Conservation (phyloP, 2,113 vertebrate species). For the Nannospalax galili region DNA sequence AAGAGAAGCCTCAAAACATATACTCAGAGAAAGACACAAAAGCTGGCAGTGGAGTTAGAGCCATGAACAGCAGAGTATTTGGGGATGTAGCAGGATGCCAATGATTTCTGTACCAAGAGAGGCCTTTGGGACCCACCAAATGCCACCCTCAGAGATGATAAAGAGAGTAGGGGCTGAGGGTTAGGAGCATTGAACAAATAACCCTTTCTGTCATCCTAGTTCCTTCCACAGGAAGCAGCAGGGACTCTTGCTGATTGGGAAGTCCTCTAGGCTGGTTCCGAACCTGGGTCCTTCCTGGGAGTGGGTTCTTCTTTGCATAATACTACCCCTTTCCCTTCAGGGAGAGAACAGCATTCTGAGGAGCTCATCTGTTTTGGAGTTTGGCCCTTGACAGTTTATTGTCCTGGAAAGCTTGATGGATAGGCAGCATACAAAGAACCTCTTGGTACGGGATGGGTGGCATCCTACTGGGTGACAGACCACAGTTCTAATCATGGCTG, state of each 20-base stretch:
- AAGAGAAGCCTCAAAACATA: background rate
- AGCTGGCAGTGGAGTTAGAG: background rate
- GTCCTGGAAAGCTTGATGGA: fast-evolving
- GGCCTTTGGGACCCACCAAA: background rate
- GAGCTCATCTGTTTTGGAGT: background rate
- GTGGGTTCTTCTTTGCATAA: background rate
- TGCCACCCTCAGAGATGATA: background rate
- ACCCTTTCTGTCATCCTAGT: fast-evolving
- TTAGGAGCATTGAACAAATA: background rate
- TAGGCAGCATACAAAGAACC: background rate
- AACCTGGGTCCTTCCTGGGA: background rate
- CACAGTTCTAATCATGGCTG: background rate
- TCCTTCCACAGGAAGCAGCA: background rate
- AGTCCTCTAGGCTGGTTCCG: background rate
- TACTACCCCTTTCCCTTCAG: background rate
- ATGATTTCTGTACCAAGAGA: background rate
- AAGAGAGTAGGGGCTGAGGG: background rate
- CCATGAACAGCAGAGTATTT: too few species aligned
- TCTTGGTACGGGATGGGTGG: background rate
- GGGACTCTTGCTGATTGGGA: background rate
- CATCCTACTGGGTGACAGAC: background rate
- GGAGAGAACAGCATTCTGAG: background rate
- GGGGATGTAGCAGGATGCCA: background rate
- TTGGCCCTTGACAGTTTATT: background rate
- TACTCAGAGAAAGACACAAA: background rate